Evolutionary conservation across 1,140 invertebrate species (phyloP).

Genomic region (Potamilus streckersoni): DNA sequence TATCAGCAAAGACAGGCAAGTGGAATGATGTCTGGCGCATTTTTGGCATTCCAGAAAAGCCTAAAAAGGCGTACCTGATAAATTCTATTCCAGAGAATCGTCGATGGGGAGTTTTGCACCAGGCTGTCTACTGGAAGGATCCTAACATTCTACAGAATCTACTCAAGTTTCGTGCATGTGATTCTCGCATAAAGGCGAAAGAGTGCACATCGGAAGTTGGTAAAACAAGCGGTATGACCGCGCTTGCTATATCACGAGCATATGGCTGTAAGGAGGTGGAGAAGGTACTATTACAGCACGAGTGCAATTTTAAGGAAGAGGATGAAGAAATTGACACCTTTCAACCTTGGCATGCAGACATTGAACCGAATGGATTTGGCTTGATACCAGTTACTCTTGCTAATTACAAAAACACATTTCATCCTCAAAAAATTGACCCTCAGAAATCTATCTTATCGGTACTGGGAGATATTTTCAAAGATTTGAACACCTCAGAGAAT

Average conservation of each 20-base stretch:
- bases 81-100: conserved; percentile 23
- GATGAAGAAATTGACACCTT: conserved; percentile 9
- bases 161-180: conserved; percentile 3
- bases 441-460: conserved; percentile 5
- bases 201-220: conserved; percentile 17
- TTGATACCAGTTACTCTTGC: conserved; percentile 1
- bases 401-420: conserved; percentile 14
- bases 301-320: not conserved
- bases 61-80: not conserved
- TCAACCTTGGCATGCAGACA: not conserved
- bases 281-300: conserved; percentile 1
- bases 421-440: conserved; percentile 1
- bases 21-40: too few species aligned
- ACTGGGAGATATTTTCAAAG: conserved; percentile 7
- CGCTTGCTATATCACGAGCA: conserved; percentile 5
- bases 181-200: conserved; percentile 13
- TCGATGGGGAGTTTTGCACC: conserved; percentile 24
- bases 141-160: not conserved
- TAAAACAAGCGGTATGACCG: conserved; percentile 8
- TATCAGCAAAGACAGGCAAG: not conserved
- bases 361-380: not conserved
- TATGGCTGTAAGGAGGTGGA: conserved; percentile 6
- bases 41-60: conserved; percentile 5
- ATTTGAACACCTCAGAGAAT: not conserved
- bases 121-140: conserved; percentile 17